These are phyloP conservation scores for Puffinus mauretanicus DNA, from an alignment of 2,113 vertebrate genomes.

Conservation along the genomic window DNA sequence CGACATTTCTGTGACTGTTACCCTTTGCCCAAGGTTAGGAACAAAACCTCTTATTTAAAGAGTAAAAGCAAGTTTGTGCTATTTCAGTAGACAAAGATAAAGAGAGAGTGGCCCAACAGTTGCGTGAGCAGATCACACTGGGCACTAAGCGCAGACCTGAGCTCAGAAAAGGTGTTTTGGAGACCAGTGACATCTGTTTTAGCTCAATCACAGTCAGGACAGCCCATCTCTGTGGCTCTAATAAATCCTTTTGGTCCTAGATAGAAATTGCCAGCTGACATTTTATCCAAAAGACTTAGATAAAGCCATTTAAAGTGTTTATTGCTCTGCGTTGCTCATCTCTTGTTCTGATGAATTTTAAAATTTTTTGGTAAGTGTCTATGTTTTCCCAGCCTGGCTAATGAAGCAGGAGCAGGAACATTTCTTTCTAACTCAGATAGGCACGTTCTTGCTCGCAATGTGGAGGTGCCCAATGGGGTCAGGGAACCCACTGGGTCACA, in stretches of 20 bases:
- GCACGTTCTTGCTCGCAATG: fast-evolving
- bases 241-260: not conserved
- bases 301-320: not conserved
- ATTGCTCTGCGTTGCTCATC: not conserved
- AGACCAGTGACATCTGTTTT: not conserved
- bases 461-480: fast-evolving
- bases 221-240: not conserved
- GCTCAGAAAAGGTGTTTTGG: not conserved
- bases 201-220: not conserved
- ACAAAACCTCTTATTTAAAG: not conserved
- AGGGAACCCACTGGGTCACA: not conserved
- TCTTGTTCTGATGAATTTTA: not conserved
- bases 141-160: not conserved
- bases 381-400: not conserved
- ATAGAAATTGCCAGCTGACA: not conserved
- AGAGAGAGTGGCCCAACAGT: not conserved
- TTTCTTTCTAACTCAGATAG: not conserved
- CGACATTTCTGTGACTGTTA: not conserved
- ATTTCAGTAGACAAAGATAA: not conserved
- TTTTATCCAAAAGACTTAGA: not conserved
- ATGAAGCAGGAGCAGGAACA: not conserved
- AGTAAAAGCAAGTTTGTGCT: not conserved
- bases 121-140: not conserved
- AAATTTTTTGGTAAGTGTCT: not conserved
- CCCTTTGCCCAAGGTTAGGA: not conserved